Percentiles rank a stretch among this genome's conserved stretches.
phyloP scores from a whole-genome alignment of 1,140 invertebrate species.

The Caenorhabditis brenneri region DNA sequence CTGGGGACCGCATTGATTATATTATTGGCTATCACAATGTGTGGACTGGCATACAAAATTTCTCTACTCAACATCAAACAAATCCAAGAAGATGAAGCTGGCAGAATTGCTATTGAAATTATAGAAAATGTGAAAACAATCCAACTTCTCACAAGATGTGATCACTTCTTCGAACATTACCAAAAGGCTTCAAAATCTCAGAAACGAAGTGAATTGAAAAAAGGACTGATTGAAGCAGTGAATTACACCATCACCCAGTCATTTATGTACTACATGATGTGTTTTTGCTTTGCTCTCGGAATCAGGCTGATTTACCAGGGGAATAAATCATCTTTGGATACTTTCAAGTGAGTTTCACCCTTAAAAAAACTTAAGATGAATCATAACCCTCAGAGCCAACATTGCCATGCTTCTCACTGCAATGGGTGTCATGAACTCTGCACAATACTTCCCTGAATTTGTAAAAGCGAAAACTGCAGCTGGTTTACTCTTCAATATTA shows the following conservation, averaged over 20 bases:
- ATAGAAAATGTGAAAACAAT: slow-evolving; percentile 82
- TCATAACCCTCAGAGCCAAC: slow-evolving; percentile 44
- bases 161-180: slow-evolving; percentile 73
- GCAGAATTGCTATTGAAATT: slow-evolving; percentile 78
- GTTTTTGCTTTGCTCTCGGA: slow-evolving; percentile 52
- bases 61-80: slow-evolving; percentile 78
- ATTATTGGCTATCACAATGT: slow-evolving; percentile 79
- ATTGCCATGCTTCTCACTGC: slow-evolving; percentile 47
- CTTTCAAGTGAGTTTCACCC: not conserved
- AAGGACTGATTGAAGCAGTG: slow-evolving; percentile 52
- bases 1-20: slow-evolving; percentile 70
- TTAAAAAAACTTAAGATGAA: not conserved
- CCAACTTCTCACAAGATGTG: slow-evolving; percentile 79
- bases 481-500: slow-evolving; percentile 72
- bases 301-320: slow-evolving; percentile 51
- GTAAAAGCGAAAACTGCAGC: slow-evolving; percentile 84
- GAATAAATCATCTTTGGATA: slow-evolving; percentile 28
- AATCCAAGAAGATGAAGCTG: slow-evolving; percentile 69
- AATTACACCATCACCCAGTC: slow-evolving; percentile 52
- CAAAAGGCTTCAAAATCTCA: slow-evolving; percentile 36
- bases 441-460: slow-evolving; percentile 81
- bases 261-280: slow-evolving; percentile 58
- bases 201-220: slow-evolving; percentile 39
- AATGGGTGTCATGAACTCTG: slow-evolving; percentile 50
- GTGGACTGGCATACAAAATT: slow-evolving; percentile 82